These are phyloP conservation scores for Myocastor coypus DNA, from an alignment of 2,113 vertebrate species.

Conservation along the genomic window DNA sequence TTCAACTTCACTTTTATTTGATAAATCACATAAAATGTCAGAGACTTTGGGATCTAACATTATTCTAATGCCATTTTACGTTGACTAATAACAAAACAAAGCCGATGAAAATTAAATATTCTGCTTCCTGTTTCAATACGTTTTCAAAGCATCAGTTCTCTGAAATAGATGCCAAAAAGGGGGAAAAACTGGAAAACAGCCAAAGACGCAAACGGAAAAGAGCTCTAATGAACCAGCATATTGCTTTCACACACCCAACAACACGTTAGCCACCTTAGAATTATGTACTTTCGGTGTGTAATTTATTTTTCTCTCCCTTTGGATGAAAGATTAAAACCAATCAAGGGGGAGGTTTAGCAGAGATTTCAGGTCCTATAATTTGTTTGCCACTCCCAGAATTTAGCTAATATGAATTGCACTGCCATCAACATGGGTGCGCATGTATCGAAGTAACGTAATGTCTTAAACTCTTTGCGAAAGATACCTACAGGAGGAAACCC, in stretches of 20 bases:
- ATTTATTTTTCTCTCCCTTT: constrained; percentile 4
- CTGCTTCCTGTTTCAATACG: background rate
- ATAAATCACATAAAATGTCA: constrained; percentile 66
- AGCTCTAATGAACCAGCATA: background rate
- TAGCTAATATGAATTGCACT: background rate
- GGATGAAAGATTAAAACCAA: constrained; percentile 1
- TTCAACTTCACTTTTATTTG: background rate
- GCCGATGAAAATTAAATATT: background rate
- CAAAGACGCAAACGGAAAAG: background rate
- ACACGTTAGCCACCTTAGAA: background rate
- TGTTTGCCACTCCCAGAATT: background rate
- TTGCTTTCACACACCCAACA: background rate
- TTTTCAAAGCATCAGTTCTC: background rate
- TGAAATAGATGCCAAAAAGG: background rate
- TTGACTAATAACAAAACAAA: background rate
- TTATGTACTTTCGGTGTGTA: background rate
- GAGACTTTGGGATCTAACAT: constrained; percentile 36
- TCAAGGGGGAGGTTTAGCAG: background rate
- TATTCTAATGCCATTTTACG: constrained; percentile 31
- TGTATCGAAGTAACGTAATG: background rate
- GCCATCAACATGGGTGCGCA: background rate
- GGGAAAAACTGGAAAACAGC: background rate
- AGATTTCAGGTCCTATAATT: background rate
- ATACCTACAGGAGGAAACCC: background rate
- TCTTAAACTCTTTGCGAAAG: background rate